Evolutionary conservation across 2,113 vertebrate species (phyloP).

Genomic region (Mastomys natalensis): DNA sequence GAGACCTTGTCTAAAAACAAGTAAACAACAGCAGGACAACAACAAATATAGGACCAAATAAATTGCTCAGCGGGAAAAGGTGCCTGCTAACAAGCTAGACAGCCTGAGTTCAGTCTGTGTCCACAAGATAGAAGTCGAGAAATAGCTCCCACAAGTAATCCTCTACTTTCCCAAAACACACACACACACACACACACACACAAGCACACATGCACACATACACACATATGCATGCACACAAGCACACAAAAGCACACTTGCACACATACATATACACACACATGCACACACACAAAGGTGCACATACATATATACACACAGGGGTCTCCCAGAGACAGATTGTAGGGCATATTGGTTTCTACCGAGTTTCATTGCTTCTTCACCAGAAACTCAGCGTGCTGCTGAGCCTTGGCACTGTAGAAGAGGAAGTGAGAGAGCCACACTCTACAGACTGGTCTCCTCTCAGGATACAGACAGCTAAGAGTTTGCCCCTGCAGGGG

Average conservation of each 20-base stretch:
- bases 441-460: not conserved
- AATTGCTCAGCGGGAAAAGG: not conserved
- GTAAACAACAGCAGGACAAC: not conserved
- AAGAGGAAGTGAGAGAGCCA: not conserved
- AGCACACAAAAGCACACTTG: not conserved
- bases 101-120: not conserved
- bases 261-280: not conserved
- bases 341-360: not conserved
- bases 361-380: constrained; percentile 21
- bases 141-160: not conserved
- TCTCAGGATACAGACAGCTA: not conserved
- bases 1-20: not conserved
- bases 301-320: not conserved
- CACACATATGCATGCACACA: not conserved
- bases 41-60: not conserved
- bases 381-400: not conserved
- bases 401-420: not conserved
- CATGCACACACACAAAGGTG: not conserved
- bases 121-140: not conserved
- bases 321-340: not conserved
- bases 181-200: not conserved
- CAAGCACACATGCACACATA: not conserved
- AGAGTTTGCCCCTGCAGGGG: not conserved
- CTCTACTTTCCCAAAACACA: not conserved
- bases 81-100: not conserved